These are phyloP conservation scores for Sebastes trivittatus DNA, from an alignment of 2,797 vertebrate genomes.

Conservation along the genomic window DNA sequence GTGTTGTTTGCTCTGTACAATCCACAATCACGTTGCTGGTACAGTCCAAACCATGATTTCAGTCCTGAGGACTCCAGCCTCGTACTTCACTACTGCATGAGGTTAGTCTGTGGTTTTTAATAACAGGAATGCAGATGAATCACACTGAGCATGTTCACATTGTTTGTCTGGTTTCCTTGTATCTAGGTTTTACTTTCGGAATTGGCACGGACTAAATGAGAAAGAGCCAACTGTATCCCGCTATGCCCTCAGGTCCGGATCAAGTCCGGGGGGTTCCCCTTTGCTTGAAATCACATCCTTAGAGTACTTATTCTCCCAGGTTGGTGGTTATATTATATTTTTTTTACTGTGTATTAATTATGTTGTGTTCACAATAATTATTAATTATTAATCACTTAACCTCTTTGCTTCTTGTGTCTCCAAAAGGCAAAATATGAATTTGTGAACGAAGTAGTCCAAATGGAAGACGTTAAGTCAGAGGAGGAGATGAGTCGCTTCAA, in stretches of 20 bases:
- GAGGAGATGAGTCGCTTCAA: conserved; percentile 86
- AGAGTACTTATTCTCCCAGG: conserved; percentile 93
- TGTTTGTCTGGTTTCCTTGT: neutral
- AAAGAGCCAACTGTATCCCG: conserved; percentile 84
- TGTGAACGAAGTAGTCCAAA: conserved; percentile 85
- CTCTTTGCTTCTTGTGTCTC: neutral
- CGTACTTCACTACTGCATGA: conserved; percentile 88
- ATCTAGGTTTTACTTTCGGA: conserved; percentile 89
- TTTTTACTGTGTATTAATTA: neutral
- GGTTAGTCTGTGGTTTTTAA: conserved; percentile 79
- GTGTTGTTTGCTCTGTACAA: conserved; percentile 90
- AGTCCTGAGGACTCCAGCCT: conserved; percentile 65
- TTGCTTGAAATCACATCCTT: conserved; percentile 88
- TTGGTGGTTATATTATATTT: conserved; percentile 41
- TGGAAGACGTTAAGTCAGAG: conserved; percentile 81
- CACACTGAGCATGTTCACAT: neutral
- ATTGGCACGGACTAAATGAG: conserved; percentile 89
- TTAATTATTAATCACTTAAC: neutral
- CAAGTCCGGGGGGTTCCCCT: conserved; percentile 66
- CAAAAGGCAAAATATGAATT: conserved; percentile 91
- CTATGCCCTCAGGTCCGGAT: conserved; percentile 50
- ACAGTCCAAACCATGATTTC: conserved; percentile 90
- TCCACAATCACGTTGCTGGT: conserved; percentile 81
- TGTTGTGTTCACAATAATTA: neutral
- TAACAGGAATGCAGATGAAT: neutral